These are phyloP conservation scores for Choreutis nemorana DNA, from an alignment of 2,888 invertebrate genomes.

Conservation along the genomic window DNA sequence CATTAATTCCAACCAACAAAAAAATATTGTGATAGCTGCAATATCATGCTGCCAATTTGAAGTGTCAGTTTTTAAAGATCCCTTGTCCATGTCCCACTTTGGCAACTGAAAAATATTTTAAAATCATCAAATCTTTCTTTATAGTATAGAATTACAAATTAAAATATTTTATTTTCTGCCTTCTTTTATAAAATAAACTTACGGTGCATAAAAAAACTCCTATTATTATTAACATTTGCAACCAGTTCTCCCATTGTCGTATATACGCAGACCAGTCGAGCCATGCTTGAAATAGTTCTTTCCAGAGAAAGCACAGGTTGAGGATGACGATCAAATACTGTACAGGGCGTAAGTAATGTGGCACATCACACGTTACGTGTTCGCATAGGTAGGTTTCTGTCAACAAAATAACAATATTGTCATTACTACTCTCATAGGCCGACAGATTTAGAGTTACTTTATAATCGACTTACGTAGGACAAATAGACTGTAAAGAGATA, in stretches of 20 bases:
- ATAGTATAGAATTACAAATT: too few species aligned
- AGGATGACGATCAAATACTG: constrained; percentile 71
- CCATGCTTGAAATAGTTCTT: constrained; percentile 82
- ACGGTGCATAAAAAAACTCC: constrained; percentile 75
- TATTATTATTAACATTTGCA: constrained; percentile 80
- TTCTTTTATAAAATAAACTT: constrained; percentile 16
- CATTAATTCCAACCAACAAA: constrained; percentile 86
- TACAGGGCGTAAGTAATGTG: constrained; percentile 41
- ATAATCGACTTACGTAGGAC: constrained; percentile 63
- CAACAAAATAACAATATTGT: constrained; percentile 16
- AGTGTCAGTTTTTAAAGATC: constrained; percentile 32
- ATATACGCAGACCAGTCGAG: constrained; percentile 78
- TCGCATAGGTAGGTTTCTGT: constrained; percentile 63
- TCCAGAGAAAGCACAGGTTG: constrained; percentile 70
- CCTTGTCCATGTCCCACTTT: constrained; percentile 37
- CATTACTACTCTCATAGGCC: neutral
- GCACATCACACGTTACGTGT: constrained; percentile 40
- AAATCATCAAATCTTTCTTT: too few species aligned
- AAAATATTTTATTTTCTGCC: too few species aligned
- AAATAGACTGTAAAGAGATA: constrained; percentile 76
- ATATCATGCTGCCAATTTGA: constrained; percentile 80
- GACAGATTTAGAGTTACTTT: neutral
- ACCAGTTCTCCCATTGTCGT: constrained; percentile 84
- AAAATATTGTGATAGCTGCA: constrained; percentile 79
- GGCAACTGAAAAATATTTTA: constrained; percentile 35